phyloP scores from a whole-genome alignment of 2,113 vertebrate genomes.

The Tamias sibiricus region DNA sequence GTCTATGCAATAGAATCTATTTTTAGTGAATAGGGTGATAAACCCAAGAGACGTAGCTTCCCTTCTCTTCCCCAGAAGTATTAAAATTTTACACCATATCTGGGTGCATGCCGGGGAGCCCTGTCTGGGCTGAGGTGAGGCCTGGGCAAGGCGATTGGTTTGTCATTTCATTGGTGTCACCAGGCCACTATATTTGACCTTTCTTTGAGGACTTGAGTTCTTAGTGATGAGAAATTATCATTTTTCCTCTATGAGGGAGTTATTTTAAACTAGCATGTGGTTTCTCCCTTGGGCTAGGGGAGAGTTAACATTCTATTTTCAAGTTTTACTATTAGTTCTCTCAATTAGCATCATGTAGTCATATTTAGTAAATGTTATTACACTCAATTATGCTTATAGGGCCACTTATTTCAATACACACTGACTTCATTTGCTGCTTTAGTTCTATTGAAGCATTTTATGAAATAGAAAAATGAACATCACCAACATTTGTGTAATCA shows the following conservation, averaged over 20 bases:
- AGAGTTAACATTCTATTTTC: constrained; percentile 38
- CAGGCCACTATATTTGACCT: background rate
- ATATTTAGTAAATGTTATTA: constrained; percentile 60
- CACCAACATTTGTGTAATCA: background rate
- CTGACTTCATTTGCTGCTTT: background rate
- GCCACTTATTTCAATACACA: background rate
- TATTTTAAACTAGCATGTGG: constrained; percentile 35
- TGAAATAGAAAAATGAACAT: background rate
- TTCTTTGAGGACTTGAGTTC: background rate
- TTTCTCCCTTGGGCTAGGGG: background rate
- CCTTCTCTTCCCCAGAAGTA: background rate
- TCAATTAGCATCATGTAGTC: constrained; percentile 29
- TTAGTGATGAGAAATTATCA: background rate
- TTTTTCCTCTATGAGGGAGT: background rate
- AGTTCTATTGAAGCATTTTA: constrained; percentile 14
- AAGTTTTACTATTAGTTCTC: constrained; percentile 40
- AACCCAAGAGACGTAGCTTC: background rate
- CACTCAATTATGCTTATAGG: constrained; percentile 13
- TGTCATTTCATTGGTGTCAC: background rate
- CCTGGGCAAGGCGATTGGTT: background rate
- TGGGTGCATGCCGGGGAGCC: background rate
- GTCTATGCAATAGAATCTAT: background rate
- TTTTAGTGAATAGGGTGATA: background rate
- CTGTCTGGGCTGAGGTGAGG: background rate
- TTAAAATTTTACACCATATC: background rate